Evolutionary conservation across 2,888 invertebrate genomes (phyloP).

Genomic region (Caenorhabditis sp.): DNA sequence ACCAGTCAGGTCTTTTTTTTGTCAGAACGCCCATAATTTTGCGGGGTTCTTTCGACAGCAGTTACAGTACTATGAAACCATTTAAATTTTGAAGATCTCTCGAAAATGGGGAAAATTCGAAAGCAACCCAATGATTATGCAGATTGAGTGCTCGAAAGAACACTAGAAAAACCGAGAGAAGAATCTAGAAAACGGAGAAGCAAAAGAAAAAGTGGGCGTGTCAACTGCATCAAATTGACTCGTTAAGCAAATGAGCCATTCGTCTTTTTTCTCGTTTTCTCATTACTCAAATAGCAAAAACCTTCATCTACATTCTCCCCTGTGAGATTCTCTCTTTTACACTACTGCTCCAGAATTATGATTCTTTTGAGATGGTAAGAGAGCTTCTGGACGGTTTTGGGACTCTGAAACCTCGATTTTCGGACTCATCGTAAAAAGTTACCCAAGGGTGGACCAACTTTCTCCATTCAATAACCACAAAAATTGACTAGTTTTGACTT

Average conservation of each 20-base stretch:
- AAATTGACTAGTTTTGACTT: too few relatives aligned
- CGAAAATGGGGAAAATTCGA: too few relatives aligned
- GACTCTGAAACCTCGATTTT: not conserved
- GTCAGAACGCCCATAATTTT: too few relatives aligned
- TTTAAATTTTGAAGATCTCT: too few relatives aligned
- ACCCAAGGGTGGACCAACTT: too few relatives aligned
- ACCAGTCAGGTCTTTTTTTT: too few relatives aligned
- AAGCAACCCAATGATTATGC: too few relatives aligned
- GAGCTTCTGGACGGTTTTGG: not conserved
- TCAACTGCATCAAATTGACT: slow-evolving; percentile 59
- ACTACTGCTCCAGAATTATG: slow-evolving; percentile 7
- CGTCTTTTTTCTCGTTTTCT: not conserved
- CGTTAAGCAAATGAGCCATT: slow-evolving; percentile 40
- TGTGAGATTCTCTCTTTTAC: not conserved
- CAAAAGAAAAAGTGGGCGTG: slow-evolving; percentile 40
- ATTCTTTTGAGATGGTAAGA: slow-evolving; percentile 38
- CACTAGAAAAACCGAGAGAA: too few relatives aligned
- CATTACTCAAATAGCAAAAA: not conserved
- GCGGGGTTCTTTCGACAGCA: too few relatives aligned
- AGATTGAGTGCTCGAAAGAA: not conserved
- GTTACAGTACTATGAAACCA: too few relatives aligned
- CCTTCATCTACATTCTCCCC: not conserved
- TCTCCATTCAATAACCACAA: too few relatives aligned
- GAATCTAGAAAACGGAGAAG: not conserved
- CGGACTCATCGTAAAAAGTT: not conserved